Conservation (phyloP, 2,888 invertebrate genomes). For the Dermolepida albohirtum region DNA sequence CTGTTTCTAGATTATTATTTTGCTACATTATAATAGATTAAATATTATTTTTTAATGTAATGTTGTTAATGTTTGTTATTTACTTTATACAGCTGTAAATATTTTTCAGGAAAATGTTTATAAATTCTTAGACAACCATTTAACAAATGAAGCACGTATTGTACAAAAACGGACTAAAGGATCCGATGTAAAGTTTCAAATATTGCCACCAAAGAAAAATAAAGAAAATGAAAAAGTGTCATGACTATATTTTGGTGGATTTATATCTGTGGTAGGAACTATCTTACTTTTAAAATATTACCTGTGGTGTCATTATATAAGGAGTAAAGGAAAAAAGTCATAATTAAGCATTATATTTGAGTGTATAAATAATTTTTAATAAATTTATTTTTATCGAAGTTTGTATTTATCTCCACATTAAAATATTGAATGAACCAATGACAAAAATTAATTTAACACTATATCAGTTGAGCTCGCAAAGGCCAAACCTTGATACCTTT, state of each 20-base stretch:
- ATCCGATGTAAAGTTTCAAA: slow-evolving; percentile 72
- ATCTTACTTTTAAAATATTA: slow-evolving; percentile 49
- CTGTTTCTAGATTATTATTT: no score
- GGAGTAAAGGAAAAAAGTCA: slow-evolving; percentile 39
- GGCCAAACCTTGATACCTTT: no score
- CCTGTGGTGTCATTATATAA: slow-evolving; percentile 47
- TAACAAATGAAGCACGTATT: slow-evolving; percentile 68
- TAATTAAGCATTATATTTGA: background rate
- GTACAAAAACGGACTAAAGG: slow-evolving; percentile 75
- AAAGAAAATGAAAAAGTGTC: slow-evolving; percentile 43
- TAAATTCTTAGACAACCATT: slow-evolving; percentile 68
- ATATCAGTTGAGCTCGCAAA: no score
- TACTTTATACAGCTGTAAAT: slow-evolving; percentile 42
- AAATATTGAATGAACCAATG: no score
- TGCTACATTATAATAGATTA: no score
- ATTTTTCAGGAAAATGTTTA: slow-evolving; percentile 72
- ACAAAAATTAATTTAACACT: no score
- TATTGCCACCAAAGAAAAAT: slow-evolving; percentile 67
- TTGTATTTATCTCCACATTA: no score
- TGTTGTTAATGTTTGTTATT: no score
- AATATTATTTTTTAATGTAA: no score
- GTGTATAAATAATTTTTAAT: slow-evolving; percentile 1
- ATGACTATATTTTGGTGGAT: slow-evolving; percentile 50
- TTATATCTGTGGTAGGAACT: slow-evolving; percentile 34
- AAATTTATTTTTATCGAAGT: slow-evolving; percentile 19